phyloP scores from a whole-genome alignment of 2,888 invertebrate species.

The Troides aeacus region DNA sequence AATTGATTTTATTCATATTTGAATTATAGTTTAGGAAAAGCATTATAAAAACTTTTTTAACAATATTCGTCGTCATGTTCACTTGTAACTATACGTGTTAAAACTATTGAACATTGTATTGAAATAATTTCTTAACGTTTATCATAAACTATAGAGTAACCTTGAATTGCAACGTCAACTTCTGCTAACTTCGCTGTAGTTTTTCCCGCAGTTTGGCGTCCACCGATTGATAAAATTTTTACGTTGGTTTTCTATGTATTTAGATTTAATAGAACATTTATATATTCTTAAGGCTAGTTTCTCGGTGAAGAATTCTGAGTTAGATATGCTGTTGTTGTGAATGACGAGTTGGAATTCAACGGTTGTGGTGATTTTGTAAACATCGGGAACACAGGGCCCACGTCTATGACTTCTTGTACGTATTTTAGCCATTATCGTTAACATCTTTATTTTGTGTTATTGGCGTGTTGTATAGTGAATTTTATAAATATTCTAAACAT shows the following conservation, averaged over 20 bases:
- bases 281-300: constrained; percentile 51
- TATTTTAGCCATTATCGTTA: constrained; percentile 64
- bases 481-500: constrained; percentile 40
- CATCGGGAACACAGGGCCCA: constrained; percentile 74
- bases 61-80: no score
- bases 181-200: constrained; percentile 73
- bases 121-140: constrained; percentile 26
- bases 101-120: neutral
- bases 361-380: constrained; percentile 73
- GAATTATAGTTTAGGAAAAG: no score
- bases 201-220: constrained; percentile 80
- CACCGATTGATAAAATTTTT: constrained; percentile 67
- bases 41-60: no score
- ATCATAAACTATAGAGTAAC: constrained; percentile 54
- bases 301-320: constrained; percentile 56
- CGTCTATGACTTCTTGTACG: constrained; percentile 79
- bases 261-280: constrained; percentile 57
- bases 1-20: no score
- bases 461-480: constrained; percentile 39
- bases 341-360: constrained; percentile 54
- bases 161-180: constrained; percentile 55
- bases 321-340: constrained; percentile 66
- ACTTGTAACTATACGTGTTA: neutral
- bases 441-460: constrained; percentile 47
- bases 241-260: constrained; percentile 69